phyloP scores from a whole-genome alignment of 2,113 vertebrate species.

The Tragelaphus strepsiceros region DNA sequence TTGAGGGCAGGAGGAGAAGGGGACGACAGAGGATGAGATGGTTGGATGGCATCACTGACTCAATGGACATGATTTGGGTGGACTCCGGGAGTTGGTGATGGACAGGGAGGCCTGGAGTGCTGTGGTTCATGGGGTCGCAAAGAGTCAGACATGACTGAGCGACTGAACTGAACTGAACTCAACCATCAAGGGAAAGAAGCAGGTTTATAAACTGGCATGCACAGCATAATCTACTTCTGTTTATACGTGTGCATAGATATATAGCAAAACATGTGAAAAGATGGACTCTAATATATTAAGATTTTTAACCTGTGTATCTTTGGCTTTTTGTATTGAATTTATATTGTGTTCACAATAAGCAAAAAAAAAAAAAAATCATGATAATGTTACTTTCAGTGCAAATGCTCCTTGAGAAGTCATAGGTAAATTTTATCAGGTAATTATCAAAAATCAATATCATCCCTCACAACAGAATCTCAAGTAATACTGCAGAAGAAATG shows the following conservation, averaged over 20 bases:
- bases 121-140: accelerated
- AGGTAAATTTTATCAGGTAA: neutral
- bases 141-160: neutral
- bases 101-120: neutral
- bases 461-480: neutral
- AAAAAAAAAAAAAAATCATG: neutral
- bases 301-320: neutral
- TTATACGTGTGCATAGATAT: neutral
- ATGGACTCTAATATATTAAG: neutral
- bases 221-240: neutral
- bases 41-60: neutral
- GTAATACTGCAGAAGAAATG: neutral
- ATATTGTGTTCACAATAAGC: neutral
- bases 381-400: neutral
- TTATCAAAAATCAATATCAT: neutral
- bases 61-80: neutral
- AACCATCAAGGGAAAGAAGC: neutral
- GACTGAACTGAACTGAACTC: neutral
- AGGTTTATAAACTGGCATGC: neutral
- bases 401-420: neutral
- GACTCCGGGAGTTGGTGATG: neutral
- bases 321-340: neutral
- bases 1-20: neutral
- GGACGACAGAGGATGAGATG: neutral
- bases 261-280: neutral